Percentiles rank a stretch among this genome's conserved stretches.
Evolutionary conservation across 1,140 invertebrate genomes (phyloP).

Genomic region (Caerostris extrusa): DNA sequence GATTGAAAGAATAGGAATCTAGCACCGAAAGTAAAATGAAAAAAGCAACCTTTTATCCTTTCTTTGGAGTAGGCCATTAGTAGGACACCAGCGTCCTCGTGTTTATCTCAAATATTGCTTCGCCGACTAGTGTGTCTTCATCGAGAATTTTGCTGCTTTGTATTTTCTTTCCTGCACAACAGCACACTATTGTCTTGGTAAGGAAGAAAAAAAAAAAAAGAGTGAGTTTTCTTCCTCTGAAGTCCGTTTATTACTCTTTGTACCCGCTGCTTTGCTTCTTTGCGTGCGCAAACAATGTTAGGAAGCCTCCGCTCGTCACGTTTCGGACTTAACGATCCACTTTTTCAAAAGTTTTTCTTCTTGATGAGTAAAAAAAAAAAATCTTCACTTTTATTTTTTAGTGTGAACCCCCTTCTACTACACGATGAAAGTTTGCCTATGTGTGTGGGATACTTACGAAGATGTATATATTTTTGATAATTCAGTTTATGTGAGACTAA

Average conservation of each 20-base stretch:
- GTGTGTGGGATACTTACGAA: conserved; percentile 8
- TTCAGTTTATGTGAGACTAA: neutral
- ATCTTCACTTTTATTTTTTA: conserved; percentile 17
- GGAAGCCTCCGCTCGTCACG: conserved; percentile 20
- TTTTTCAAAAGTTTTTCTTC: conserved; percentile 54
- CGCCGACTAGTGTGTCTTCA: conserved; percentile 60
- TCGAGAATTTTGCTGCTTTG: conserved; percentile 37
- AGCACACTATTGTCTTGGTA: neutral
- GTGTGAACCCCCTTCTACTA: too few species aligned
- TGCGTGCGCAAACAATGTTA: conserved; percentile 46
- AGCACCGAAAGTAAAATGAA: neutral
- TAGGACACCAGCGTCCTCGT: conserved; percentile 52
- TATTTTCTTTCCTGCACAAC: neutral
- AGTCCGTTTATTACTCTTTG: conserved; percentile 66
- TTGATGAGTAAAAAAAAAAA: conserved; percentile 33
- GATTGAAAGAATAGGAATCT: neutral
- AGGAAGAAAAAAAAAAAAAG: neutral
- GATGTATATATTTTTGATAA: too few species aligned
- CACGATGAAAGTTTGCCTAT: conserved; percentile 45
- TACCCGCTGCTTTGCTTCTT: conserved; percentile 35
- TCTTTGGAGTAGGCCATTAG: conserved; percentile 49
- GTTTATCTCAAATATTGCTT: conserved; percentile 71
- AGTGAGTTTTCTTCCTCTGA: neutral
- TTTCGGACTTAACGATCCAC: conserved; percentile 49
- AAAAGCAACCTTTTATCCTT: neutral